A percentile compares a stretch with the other conserved stretches of the same genome.
These are phyloP conservation scores for Autographa pulchrina DNA, from an alignment of 2,888 invertebrate species.

Conservation along the genomic window DNA sequence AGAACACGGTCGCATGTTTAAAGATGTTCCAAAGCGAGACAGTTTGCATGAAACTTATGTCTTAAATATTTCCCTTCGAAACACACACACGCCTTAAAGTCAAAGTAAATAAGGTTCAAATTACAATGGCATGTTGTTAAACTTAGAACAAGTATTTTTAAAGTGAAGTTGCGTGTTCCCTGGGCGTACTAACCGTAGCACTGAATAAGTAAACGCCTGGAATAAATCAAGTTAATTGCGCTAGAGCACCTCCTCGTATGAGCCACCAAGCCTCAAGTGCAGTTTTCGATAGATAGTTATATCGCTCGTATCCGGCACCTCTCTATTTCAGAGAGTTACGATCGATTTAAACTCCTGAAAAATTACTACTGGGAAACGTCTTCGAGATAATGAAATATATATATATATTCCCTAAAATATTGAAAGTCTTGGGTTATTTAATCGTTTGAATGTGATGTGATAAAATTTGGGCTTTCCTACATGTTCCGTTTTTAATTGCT, in stretches of 20 bases:
- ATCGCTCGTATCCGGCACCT: slow-evolving; percentile 70
- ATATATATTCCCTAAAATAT: no score
- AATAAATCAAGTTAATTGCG: slow-evolving; percentile 90
- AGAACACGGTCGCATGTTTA: slow-evolving; percentile 73
- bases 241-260: slow-evolving; percentile 85
- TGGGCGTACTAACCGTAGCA: slow-evolving; percentile 81
- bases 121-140: slow-evolving; percentile 43
- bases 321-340: slow-evolving; percentile 64
- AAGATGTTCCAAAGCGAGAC: slow-evolving; percentile 76
- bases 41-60: slow-evolving; percentile 64
- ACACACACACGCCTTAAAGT: slow-evolving; percentile 40
- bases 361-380: not conserved
- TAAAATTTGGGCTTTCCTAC: no score
- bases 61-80: slow-evolving; percentile 33
- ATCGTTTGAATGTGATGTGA: no score
- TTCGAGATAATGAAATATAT: no score
- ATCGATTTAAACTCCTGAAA: slow-evolving; percentile 43
- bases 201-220: slow-evolving; percentile 88
- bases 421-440: no score
- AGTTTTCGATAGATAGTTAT: slow-evolving; percentile 76
- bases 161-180: slow-evolving; percentile 60
- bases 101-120: slow-evolving; percentile 50
- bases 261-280: slow-evolving; percentile 78
- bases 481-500: no score
- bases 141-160: slow-evolving; percentile 62